phyloP scores from a whole-genome alignment of 2,888 invertebrate species.

The Noctua janthina region DNA sequence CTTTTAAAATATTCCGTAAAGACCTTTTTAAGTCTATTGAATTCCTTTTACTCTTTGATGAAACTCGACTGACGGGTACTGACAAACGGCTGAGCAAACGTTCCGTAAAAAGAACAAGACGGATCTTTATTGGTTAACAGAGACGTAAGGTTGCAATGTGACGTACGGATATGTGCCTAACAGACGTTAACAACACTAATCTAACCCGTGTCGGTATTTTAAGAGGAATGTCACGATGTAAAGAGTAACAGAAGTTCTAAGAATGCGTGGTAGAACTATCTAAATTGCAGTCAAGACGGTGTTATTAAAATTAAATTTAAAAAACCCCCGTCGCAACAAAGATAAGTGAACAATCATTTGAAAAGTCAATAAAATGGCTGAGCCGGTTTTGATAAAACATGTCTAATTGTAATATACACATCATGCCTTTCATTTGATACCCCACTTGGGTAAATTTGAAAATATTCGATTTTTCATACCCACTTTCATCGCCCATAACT shows the following conservation, averaged over 20 bases:
- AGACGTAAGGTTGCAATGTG: slow-evolving; percentile 28
- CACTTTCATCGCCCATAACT: no score
- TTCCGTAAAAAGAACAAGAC: slow-evolving; percentile 22
- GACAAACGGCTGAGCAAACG: slow-evolving; percentile 15
- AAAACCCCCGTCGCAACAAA: no score
- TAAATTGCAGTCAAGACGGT: background rate
- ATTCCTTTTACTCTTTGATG: slow-evolving; percentile 13
- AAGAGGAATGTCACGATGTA: background rate
- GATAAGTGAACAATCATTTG: no score
- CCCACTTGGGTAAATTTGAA: no score
- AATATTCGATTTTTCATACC: no score
- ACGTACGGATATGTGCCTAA: slow-evolving; percentile 19
- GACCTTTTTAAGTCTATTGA: slow-evolving; percentile 25
- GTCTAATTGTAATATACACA: no score
- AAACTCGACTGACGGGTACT: slow-evolving; percentile 9
- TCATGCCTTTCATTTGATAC: no score
- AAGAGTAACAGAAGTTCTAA: slow-evolving; percentile 5
- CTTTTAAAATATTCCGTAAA: slow-evolving; percentile 19
- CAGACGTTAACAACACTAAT: slow-evolving; percentile 27
- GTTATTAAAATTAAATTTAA: background rate
- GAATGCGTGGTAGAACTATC: background rate
- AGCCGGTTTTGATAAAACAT: no score
- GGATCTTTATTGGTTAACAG: slow-evolving; percentile 44
- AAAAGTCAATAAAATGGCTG: no score
- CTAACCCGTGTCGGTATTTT: slow-evolving; percentile 25